These are phyloP conservation scores for Bradypodion pumilum DNA, from an alignment of 2,797 vertebrate species.

Conservation along the genomic window DNA sequence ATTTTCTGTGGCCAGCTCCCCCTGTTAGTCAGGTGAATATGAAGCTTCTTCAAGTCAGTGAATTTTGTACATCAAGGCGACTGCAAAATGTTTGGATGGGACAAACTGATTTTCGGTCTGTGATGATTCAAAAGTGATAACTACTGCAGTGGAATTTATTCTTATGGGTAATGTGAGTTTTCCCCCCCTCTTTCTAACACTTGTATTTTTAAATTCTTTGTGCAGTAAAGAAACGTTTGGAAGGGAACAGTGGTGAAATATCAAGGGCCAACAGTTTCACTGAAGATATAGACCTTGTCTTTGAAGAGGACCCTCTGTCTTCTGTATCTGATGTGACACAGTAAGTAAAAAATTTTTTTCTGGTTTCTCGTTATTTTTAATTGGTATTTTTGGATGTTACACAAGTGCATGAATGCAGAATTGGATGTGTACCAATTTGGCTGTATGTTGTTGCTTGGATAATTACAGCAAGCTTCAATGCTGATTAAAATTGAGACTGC, in stretches of 20 bases:
- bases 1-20: too few species aligned
- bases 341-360: constrained; percentile 75
- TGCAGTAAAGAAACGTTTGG: constrained; percentile 44
- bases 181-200: neutral
- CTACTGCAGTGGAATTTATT: neutral
- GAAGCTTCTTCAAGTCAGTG: neutral
- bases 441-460: too few species aligned
- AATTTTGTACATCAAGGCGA: too few species aligned
- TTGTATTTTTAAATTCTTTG: constrained; percentile 15
- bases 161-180: neutral
- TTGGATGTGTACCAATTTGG: neutral
- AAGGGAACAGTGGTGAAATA: constrained; percentile 63
- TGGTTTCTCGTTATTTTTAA: neutral
- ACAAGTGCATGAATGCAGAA: neutral
- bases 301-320: constrained; percentile 80
- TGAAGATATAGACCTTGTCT: constrained; percentile 81
- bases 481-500: neutral
- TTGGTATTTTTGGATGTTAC: neutral
- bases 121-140: neutral
- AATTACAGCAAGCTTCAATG: too few species aligned
- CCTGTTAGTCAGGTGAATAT: neutral
- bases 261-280: constrained; percentile 82
- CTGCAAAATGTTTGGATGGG: too few species aligned
- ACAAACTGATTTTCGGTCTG: neutral
- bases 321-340: constrained; percentile 75